Conservation (phyloP, 2,888 invertebrate genomes). For the Pyralis farinalis region DNA sequence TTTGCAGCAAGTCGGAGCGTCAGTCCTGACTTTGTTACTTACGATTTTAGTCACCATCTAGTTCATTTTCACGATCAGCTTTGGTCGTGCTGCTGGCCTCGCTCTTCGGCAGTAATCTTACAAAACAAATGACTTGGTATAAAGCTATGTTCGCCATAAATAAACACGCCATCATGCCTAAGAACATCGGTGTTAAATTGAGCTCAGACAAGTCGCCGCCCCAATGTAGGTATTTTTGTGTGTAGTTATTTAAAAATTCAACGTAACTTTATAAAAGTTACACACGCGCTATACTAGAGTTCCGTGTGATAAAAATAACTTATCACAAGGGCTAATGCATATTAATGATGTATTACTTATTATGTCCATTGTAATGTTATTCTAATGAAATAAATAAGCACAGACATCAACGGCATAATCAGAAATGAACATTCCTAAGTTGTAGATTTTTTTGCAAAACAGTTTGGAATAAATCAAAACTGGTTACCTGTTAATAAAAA, state of each 20-base stretch:
- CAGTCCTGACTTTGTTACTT: no score
- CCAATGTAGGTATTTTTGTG: conserved; percentile 29
- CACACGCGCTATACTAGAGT: conserved; percentile 25
- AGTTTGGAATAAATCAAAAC: no score
- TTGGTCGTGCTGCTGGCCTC: no score
- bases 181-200: conserved; percentile 32
- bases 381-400: no score
- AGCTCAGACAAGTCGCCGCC: conserved; percentile 26
- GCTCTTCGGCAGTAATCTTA: background rate
- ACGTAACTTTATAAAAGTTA: conserved; percentile 30
- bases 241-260: conserved; percentile 36
- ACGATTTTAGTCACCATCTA: no score
- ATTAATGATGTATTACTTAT: background rate
- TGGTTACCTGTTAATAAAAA: no score
- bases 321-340: background rate
- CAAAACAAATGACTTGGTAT: no score
- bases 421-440: no score
- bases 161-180: conserved; percentile 19
- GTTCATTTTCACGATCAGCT: no score
- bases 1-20: no score
- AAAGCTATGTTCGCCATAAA: conserved; percentile 13
- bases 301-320: conserved; percentile 18
- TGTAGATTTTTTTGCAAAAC: no score
- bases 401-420: no score
- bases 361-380: background rate